Conservation (phyloP, 2,797 vertebrate species). For the Syndactyla subalaris region DNA sequence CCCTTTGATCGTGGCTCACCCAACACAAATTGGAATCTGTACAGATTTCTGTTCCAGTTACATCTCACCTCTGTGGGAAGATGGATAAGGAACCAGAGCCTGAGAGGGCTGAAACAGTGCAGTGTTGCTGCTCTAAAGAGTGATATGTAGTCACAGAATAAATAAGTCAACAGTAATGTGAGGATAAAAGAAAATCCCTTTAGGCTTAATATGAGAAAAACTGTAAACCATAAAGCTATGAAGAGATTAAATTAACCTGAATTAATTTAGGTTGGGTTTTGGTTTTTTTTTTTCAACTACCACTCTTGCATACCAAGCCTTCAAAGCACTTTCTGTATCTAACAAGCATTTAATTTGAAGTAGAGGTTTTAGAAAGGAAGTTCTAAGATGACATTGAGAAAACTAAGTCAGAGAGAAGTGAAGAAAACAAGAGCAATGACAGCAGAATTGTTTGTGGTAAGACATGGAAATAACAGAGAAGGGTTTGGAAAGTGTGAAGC, state of each 20-base stretch:
- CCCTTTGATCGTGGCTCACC: background rate
- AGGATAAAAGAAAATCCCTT: background rate
- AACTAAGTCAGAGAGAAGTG: background rate
- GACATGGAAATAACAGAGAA: background rate
- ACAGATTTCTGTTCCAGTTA: background rate
- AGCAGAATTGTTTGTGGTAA: background rate
- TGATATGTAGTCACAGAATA: background rate
- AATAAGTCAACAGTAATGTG: background rate
- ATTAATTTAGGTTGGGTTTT: background rate
- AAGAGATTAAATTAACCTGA: background rate
- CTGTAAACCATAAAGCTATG: background rate
- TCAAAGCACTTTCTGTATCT: background rate
- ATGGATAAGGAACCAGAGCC: background rate
- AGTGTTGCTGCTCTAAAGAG: background rate
- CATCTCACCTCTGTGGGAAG: background rate
- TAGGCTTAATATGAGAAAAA: background rate
- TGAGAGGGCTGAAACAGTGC: background rate
- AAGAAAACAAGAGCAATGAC: background rate
- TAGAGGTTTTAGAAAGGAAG: background rate
- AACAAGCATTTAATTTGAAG: background rate
- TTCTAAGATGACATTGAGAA: background rate
- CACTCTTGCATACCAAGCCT: background rate
- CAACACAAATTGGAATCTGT: background rate
- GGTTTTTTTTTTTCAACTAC: background rate
- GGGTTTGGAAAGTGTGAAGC: constrained; percentile 18